Base-by-base conservation (phyloP, 2,113 vertebrate species). In the Merops nubicus region DNA sequence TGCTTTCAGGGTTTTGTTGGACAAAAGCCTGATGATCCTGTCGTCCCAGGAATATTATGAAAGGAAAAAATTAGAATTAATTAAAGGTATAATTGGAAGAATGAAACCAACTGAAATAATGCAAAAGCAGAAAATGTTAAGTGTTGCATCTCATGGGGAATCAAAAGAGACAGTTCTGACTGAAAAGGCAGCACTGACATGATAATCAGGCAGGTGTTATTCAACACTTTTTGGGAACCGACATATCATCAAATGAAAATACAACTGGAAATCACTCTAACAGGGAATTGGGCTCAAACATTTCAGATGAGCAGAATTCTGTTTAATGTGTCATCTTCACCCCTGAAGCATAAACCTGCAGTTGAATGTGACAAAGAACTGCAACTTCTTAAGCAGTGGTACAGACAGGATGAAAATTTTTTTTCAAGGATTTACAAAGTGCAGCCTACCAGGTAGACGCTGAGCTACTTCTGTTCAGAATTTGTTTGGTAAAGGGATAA, bases 331-430 rank as follows among this genome's bases (percentile, higher is more conserved):
- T 67, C 82, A 9, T 72, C 87, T 68, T 85, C 62, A 3, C 51
- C 81, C 42, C 48, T 64, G 45, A 33, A 79, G 69, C 91, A 72
- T 79, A 95, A 88, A 77, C 83, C 89, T 67, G 89, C 60, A 9
- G 22, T 18, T 29, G 96, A 97, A 76, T 72, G 93, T 78, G 97
- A 97, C 16, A 81, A 81, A 87, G 97, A 98, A 26, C 69, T 97
- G 68, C 76, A 78, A 21, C 95, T 98, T 31, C 94, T 98, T 56
- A 93, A 89, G 59, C 91, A 84, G 69, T 97, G 92, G 96, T 98
- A 97, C 93, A 97, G 77, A 50, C 57, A 98, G 65, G 95, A 97
- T 82, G 95, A 97, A 92, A 98, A 98, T 69, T 94, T 79, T 45
- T 15, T 96, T 72, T 97, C 97, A 64, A 40, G 95, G 68, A 69